A percentile compares a stretch with the other conserved stretches of the same genome.
These are phyloP conservation scores for Lepidostoma basale DNA, from an alignment of 1,140 invertebrate species.

Conservation along the genomic window DNA sequence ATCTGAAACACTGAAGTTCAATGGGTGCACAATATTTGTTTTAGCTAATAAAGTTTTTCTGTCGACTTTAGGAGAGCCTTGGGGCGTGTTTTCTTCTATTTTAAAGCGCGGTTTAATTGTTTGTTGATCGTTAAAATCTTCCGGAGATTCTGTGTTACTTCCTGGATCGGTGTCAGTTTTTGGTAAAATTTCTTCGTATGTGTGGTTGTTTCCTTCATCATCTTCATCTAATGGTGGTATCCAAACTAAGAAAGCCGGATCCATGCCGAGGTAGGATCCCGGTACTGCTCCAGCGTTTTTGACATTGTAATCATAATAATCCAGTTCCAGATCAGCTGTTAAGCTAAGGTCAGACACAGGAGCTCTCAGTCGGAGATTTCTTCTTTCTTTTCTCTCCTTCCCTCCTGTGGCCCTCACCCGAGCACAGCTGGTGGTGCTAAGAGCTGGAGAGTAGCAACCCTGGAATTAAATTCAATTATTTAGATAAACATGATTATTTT, in stretches of 20 bases:
- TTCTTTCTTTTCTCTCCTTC: slow-evolving; percentile 80
- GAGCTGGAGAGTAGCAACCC: slow-evolving; percentile 73
- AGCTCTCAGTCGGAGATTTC: slow-evolving; percentile 64
- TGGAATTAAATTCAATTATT: slow-evolving; percentile 51
- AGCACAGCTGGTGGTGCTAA: slow-evolving; percentile 62
- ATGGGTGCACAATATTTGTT: slow-evolving; percentile 56
- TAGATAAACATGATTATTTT: not conserved
- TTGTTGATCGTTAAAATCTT: slow-evolving; percentile 49
- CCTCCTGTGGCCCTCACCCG: slow-evolving; percentile 68
- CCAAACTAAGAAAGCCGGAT: slow-evolving; percentile 85
- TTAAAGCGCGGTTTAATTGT: slow-evolving; percentile 43
- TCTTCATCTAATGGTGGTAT: slow-evolving; percentile 77
- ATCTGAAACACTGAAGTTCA: slow-evolving; percentile 55
- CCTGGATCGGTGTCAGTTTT: slow-evolving; percentile 60
- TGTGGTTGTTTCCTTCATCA: slow-evolving; percentile 33
- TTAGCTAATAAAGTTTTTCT: slow-evolving; percentile 50
- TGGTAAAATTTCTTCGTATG: slow-evolving; percentile 57
- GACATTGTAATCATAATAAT: slow-evolving; percentile 90
- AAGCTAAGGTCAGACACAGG: slow-evolving; percentile 79
- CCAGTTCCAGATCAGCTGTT: slow-evolving; percentile 79
- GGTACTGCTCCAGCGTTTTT: slow-evolving; percentile 78
- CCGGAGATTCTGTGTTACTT: slow-evolving; percentile 62
- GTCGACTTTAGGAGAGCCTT: slow-evolving; percentile 54
- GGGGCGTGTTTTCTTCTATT: slow-evolving; percentile 50
- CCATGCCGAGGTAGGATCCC: slow-evolving; percentile 81